Evolutionary conservation across 1,140 invertebrate genomes (phyloP).

Genomic region (Planococcus citri): DNA sequence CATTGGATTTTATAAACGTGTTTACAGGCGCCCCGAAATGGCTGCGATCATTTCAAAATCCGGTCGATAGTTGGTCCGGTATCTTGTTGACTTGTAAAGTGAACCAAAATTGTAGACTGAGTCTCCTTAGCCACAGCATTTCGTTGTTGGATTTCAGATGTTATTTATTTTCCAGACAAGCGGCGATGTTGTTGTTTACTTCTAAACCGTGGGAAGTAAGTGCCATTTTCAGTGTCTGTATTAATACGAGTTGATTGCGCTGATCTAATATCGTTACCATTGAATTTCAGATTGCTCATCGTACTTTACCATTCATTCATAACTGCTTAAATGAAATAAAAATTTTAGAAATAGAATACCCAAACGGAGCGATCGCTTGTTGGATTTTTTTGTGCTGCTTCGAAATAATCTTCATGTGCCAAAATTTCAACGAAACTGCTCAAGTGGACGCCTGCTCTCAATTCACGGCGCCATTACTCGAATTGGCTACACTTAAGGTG

Average conservation of each 20-base stretch:
- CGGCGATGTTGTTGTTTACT: conserved; percentile 64
- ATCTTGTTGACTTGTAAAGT: conserved; percentile 55
- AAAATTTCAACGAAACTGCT: conserved; percentile 48
- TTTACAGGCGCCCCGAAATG: conserved; percentile 58
- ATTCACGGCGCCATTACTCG: conserved; percentile 80
- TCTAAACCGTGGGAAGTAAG: conserved; percentile 67
- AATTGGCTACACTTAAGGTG: conserved; percentile 85
- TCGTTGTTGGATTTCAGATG: conserved; percentile 82
- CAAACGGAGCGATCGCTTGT: conserved; percentile 72
- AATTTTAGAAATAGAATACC: conserved; percentile 60
- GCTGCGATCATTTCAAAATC: conserved; percentile 60
- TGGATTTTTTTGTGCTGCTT: conserved; percentile 88
- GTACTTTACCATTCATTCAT: conserved; percentile 74
- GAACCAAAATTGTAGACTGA: conserved; percentile 51
- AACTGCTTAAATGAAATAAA: conserved; percentile 69
- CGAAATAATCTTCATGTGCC: conserved; percentile 71
- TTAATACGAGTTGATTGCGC: conserved; percentile 18
- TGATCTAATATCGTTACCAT: not conserved
- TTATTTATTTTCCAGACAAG: conserved; percentile 88
- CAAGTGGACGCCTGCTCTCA: conserved; percentile 65
- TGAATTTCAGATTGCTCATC: conserved; percentile 55
- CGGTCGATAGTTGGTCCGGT: conserved; percentile 69
- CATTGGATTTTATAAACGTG: conserved; percentile 16
- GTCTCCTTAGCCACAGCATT: conserved; percentile 53
- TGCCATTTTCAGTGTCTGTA: conserved; percentile 28